These are phyloP conservation scores for Prunella strophiata DNA, from an alignment of 2,797 vertebrate genomes.

Conservation along the genomic window DNA sequence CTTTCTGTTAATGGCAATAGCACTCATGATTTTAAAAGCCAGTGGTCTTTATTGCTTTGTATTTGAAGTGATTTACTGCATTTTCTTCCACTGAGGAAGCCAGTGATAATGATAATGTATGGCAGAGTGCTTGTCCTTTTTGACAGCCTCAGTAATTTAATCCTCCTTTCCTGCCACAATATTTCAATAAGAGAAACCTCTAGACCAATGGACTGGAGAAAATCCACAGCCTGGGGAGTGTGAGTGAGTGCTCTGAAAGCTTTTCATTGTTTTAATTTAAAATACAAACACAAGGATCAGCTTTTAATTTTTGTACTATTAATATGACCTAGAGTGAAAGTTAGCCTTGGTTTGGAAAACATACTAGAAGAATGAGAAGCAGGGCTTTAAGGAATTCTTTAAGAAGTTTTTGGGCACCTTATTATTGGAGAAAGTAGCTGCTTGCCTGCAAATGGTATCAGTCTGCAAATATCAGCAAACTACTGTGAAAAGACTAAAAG, in stretches of 20 bases:
- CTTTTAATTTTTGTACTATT: conserved; percentile 27
- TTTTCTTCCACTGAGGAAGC: conserved; percentile 82
- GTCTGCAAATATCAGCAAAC: neutral
- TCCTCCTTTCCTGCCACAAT: conserved; percentile 76
- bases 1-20: conserved; percentile 84
- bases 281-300: neutral
- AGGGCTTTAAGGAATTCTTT: neutral
- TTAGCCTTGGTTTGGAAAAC: neutral
- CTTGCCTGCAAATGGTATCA: neutral
- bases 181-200: conserved; percentile 59
- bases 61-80: conserved; percentile 84
- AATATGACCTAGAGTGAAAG: neutral
- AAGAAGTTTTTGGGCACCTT: neutral
- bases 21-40: conserved; percentile 81
- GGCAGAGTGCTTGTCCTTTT: conserved; percentile 84
- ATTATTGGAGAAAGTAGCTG: neutral
- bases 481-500: neutral
- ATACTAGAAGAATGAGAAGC: neutral
- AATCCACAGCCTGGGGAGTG: conserved; percentile 22
- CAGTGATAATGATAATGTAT: conserved; percentile 83
- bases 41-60: conserved; percentile 74
- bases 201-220: conserved; percentile 49
- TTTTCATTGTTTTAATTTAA: conserved; percentile 11
- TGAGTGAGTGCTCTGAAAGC: neutral
- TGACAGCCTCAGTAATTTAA: conserved; percentile 87